A percentile compares a stretch with the other conserved stretches of the same genome.
phyloP scores from a whole-genome alignment of 2,113 vertebrate genomes.

The Cynopterus brachyotis region DNA sequence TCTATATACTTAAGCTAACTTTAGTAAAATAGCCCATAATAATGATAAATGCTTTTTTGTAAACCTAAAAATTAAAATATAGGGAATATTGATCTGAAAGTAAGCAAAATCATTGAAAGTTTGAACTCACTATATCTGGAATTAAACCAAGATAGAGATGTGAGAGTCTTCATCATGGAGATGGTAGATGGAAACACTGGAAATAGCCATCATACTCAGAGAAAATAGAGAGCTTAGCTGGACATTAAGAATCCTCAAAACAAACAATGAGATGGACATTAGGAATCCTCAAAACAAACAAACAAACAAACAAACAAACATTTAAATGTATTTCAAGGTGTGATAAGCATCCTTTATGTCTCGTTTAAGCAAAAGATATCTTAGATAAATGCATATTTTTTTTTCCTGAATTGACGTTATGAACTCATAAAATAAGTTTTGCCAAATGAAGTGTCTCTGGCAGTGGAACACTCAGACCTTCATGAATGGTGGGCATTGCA shows the following conservation, averaged over 20 bases:
- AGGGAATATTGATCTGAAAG: slow-evolving; percentile 56
- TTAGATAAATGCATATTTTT: background rate
- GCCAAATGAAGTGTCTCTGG: slow-evolving; percentile 51
- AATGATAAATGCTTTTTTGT: slow-evolving; percentile 48
- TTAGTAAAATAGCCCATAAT: background rate
- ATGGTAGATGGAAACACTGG: background rate
- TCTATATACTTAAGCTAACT: background rate
- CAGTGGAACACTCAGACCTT: background rate
- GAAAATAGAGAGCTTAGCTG: background rate
- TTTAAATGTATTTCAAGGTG: background rate
- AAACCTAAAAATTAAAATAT: slow-evolving; percentile 45
- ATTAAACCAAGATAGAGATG: background rate
- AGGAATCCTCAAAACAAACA: background rate
- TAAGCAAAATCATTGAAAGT: slow-evolving; percentile 46
- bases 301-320: background rate
- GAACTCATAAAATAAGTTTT: slow-evolving; percentile 34
- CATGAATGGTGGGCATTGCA: background rate
- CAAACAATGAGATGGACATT: background rate
- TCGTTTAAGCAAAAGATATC: background rate
- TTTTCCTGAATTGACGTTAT: background rate
- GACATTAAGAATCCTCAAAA: background rate
- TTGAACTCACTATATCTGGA: background rate
- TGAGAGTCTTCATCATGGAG: background rate
- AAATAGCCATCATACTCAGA: background rate
- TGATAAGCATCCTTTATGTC: background rate